Percentiles rank a stretch among this genome's conserved stretches.
Evolutionary conservation across 2,888 invertebrate genomes (phyloP).

Genomic region (Oligia latruncula): DNA sequence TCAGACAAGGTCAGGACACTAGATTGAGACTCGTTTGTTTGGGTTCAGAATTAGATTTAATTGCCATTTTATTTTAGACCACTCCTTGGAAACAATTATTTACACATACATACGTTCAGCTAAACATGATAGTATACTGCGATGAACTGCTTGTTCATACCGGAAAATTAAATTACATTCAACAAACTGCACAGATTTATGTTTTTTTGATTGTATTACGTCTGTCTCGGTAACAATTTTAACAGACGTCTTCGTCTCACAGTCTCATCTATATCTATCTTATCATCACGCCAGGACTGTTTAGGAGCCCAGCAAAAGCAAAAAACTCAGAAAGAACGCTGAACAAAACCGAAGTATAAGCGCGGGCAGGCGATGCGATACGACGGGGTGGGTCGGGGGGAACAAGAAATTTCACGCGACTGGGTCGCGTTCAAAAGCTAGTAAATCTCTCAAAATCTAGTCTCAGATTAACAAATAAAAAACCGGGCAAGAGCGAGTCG

Average conservation of each 20-base stretch:
- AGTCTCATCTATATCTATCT: not conserved
- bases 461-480: not conserved
- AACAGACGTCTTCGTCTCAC: not conserved
- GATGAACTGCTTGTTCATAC: not conserved
- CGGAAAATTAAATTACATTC: too few relatives aligned
- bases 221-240: not conserved
- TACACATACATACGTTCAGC: not conserved
- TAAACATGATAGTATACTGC: too few relatives aligned
- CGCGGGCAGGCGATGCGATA: too few relatives aligned
- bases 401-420: too few relatives aligned
- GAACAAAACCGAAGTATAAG: too few relatives aligned
- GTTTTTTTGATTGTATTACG: not conserved
- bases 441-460: not conserved
- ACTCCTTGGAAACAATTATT: not conserved
- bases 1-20: slow-evolving; percentile 29
- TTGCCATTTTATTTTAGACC: slow-evolving; percentile 9
- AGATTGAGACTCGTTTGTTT: slow-evolving; percentile 28
- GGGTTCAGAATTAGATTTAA: slow-evolving; percentile 18
- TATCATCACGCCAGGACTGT: too few relatives aligned
- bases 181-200: not conserved
- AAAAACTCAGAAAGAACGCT: too few relatives aligned
- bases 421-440: not conserved
- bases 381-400: too few relatives aligned
- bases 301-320: too few relatives aligned
- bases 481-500: too few relatives aligned